phyloP scores from a whole-genome alignment of 2,797 vertebrate genomes.

The Microhierax caerulescens region DNA sequence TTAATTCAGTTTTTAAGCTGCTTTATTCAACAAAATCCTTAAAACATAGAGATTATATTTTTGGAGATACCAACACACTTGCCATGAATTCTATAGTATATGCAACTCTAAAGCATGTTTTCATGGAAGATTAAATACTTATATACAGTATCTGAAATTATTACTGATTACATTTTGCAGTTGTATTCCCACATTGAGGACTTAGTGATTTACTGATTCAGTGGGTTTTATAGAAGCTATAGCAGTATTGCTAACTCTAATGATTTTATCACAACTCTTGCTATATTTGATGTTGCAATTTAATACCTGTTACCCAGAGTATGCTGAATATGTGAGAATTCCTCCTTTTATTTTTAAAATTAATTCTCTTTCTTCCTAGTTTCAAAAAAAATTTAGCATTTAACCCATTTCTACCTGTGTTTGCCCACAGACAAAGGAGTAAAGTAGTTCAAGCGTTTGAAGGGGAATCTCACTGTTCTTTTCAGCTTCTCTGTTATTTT shows the following conservation, averaged over 20 bases:
- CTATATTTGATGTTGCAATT: background rate
- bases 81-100: background rate
- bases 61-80: slow-evolving; percentile 29
- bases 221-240: background rate
- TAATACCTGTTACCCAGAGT: background rate
- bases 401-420: background rate
- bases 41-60: slow-evolving; percentile 68
- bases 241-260: background rate
- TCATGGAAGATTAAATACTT: slow-evolving; percentile 45
- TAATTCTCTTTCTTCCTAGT: background rate
- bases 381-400: background rate
- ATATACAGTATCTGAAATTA: background rate
- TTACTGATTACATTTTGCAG: slow-evolving; percentile 23
- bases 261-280: background rate
- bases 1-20: slow-evolving; percentile 68
- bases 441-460: background rate
- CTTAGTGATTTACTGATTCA: background rate
- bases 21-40: slow-evolving; percentile 67
- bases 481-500: background rate
- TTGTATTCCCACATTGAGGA: background rate
- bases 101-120: slow-evolving; percentile 34
- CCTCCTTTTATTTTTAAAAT: background rate
- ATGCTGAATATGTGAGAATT: background rate
- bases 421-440: background rate
- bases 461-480: background rate